phyloP scores from a whole-genome alignment of 2,797 vertebrate species.

The Austrolebias charrua region DNA sequence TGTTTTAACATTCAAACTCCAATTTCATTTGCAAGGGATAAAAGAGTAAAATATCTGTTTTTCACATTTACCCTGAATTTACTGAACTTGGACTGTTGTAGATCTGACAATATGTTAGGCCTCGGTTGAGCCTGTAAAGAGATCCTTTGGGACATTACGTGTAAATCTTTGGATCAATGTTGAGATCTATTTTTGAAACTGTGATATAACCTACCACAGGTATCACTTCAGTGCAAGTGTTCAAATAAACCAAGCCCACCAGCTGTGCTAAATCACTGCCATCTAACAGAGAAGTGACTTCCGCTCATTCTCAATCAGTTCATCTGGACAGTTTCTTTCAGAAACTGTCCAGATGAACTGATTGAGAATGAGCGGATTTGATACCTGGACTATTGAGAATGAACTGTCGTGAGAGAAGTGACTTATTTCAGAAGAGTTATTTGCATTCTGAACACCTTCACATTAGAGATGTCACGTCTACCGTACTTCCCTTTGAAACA shows the following conservation, averaged over 20 bases:
- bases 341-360: too few relatives aligned
- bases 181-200: background rate
- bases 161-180: background rate
- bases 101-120: constrained; percentile 44
- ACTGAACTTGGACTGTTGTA: constrained; percentile 15
- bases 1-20: too few relatives aligned
- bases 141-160: constrained; percentile 4
- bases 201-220: background rate
- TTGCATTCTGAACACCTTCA: background rate
- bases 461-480: background rate
- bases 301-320: too few relatives aligned
- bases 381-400: too few relatives aligned
- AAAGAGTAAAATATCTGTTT: too few relatives aligned
- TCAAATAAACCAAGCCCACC: constrained; percentile 18
- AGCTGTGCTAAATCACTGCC: background rate
- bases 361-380: too few relatives aligned
- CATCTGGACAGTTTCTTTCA: too few relatives aligned
- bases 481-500: too few relatives aligned
- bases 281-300: background rate
- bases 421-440: background rate
- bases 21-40: too few relatives aligned
- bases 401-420: too few relatives aligned
- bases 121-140: constrained; percentile 11
- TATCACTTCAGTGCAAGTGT: background rate
- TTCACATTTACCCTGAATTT: constrained; percentile 3